Evolutionary conservation across 2,888 invertebrate genomes (phyloP).

Genomic region (Teleiodes luculella): DNA sequence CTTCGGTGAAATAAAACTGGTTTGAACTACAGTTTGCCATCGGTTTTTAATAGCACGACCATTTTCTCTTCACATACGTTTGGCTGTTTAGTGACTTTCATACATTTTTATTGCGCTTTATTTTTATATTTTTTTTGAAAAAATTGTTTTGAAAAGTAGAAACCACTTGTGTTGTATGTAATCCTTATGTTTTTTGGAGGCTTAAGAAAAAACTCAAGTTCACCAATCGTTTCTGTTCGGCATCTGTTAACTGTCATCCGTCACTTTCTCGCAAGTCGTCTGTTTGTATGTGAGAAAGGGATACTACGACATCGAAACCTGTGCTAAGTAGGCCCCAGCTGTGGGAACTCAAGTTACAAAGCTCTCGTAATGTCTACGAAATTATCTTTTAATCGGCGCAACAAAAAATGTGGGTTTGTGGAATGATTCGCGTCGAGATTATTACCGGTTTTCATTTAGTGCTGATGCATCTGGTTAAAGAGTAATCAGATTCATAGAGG

Average conservation of each 20-base stretch:
- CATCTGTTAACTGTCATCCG: constrained; percentile 20
- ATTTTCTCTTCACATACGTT: neutral
- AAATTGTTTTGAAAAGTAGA: neutral
- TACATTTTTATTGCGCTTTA: neutral
- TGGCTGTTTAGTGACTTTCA: neutral
- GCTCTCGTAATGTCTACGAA: constrained; percentile 33
- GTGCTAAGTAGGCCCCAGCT: constrained; percentile 30
- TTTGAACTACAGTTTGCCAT: neutral
- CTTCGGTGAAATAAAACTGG: neutral
- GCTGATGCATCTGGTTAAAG: neutral
- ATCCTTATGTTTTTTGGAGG: too few species aligned
- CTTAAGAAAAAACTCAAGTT: too few species aligned
- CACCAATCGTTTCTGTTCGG: constrained; percentile 29
- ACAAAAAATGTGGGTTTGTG: constrained; percentile 39
- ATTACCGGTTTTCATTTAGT: neutral
- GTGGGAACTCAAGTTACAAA: constrained; percentile 47
- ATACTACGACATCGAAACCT: constrained; percentile 29
- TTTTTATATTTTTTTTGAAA: neutral
- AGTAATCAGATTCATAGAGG: neutral
- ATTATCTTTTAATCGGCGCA: constrained; percentile 37
- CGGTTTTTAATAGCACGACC: neutral
- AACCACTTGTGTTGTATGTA: too few species aligned
- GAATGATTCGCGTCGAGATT: constrained; percentile 25
- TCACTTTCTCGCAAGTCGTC: constrained; percentile 37
- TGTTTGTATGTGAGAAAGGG: constrained; percentile 34